These are phyloP conservation scores for Drosophila borealis DNA, from an alignment of 2,888 invertebrate species.

Conservation along the genomic window DNA sequence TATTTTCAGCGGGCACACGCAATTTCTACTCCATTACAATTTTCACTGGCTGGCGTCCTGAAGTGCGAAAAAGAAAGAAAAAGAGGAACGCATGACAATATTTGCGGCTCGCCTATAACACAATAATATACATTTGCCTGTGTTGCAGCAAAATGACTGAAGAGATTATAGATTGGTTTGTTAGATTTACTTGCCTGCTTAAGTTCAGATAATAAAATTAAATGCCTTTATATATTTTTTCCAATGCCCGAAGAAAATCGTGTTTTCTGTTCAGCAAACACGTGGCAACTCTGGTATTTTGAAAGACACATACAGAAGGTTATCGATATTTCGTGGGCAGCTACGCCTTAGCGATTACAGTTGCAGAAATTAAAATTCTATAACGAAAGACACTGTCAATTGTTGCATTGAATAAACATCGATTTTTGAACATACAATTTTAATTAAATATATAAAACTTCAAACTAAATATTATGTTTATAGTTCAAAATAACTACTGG, in stretches of 20 bases:
- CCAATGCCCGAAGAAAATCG: slow-evolving; percentile 38
- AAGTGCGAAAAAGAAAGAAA: not conserved
- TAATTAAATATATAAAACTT: too few species aligned
- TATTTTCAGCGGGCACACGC: slow-evolving; percentile 12
- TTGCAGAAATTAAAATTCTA: not conserved
- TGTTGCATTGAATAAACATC: too few species aligned
- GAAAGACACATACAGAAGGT: not conserved
- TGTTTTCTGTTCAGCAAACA: slow-evolving; percentile 30
- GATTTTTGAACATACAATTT: too few species aligned
- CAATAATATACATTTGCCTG: slow-evolving; percentile 6
- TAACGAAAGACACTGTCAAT: not conserved
- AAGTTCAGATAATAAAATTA: slow-evolving; percentile 19
- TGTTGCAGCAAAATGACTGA: not conserved
- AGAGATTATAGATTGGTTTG: not conserved
- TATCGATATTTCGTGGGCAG: slow-evolving; percentile 35
- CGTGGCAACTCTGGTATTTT: slow-evolving; percentile 37
- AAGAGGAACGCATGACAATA: slow-evolving; percentile 27
- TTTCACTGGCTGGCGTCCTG: slow-evolving; percentile 32
- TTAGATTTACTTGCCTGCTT: slow-evolving; percentile 35
- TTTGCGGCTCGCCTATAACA: slow-evolving; percentile 11
- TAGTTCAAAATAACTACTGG: too few species aligned
- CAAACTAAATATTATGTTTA: too few species aligned
- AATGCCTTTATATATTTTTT: slow-evolving; percentile 15
- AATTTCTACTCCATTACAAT: slow-evolving; percentile 31
- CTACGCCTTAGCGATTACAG: not conserved